Base-by-base conservation (phyloP, 2,888 invertebrate genomes). In the Lissocephala sabroskyi region DNA sequence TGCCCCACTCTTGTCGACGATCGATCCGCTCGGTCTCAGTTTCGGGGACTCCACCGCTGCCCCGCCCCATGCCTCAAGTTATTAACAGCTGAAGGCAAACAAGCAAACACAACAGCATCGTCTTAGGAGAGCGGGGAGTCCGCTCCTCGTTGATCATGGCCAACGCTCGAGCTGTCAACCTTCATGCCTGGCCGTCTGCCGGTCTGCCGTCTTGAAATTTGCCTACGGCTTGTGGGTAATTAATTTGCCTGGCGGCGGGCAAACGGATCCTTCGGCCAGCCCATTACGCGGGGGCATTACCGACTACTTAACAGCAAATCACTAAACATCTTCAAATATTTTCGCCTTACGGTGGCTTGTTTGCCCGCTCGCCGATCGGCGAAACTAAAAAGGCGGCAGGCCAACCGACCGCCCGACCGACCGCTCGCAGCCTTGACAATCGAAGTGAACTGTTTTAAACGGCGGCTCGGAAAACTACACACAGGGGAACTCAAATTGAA, bases 371-470 rank as follows among this genome's bases (percentile, higher is more conserved):
- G n/a, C 71, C 60, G 36, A 62, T 76, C 71, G 71, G 71, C 76
- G 62, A 68, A 73, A 65, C 50, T 61, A 57, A 53, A 71, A 65
- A 58, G 47, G 41, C 36, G 29, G 45, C 41, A 40, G 43, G n/a
- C 40, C 39, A 43, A 49, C 56, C 40, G 58, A 29, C 28, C 7
- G 30, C 18, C 3, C 14, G 3, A 4, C n/a, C 28, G 16, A n/a
- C 51, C 32, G n/a, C 32, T 37, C 39, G 32, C 45, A 56, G 70
- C 65, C 71, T 76, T 73, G 76, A 73, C 76, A 71, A 77, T 77
- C 66, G 75, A 71, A 77, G 61, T 74, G 77, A 77, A 74, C 78
- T 77, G 78, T 71, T 77, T 77, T 77, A 74, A 75, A 77, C 75
- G 70, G 77, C 61, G 61, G 65, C n/a, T 64, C 77, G 74, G 78